These are phyloP conservation scores for Microchrysa polita DNA, from an alignment of 2,888 invertebrate genomes.

Conservation along the genomic window DNA sequence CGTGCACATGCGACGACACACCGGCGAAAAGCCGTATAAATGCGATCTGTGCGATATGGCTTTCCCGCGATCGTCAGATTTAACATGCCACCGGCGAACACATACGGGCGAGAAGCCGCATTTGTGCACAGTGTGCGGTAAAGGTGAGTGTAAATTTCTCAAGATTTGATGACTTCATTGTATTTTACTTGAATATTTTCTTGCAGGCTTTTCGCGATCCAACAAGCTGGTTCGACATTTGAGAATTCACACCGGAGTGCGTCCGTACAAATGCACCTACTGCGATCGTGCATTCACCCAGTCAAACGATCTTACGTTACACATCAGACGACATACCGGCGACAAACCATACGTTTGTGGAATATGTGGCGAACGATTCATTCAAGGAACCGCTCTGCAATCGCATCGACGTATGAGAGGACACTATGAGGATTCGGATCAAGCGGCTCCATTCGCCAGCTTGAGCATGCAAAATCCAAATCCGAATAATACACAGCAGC, in stretches of 20 bases:
- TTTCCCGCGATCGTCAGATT: slow-evolving; percentile 71
- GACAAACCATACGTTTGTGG: slow-evolving; percentile 74
- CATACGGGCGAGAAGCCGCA: slow-evolving; percentile 73
- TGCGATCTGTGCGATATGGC: slow-evolving; percentile 72
- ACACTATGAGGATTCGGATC: slow-evolving; percentile 63
- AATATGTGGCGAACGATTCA: slow-evolving; percentile 74
- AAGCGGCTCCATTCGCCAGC: slow-evolving; percentile 47
- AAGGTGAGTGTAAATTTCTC: slow-evolving; percentile 46
- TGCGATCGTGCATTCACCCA: slow-evolving; percentile 70
- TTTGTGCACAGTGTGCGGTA: slow-evolving; percentile 59
- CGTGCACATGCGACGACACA: slow-evolving; percentile 75
- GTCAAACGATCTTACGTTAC: slow-evolving; percentile 76
- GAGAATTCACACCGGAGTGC: slow-evolving; percentile 68
- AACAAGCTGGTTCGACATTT: slow-evolving; percentile 72
- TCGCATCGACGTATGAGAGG: slow-evolving; percentile 72
- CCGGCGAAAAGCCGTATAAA: slow-evolving; percentile 73
- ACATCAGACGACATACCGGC: slow-evolving; percentile 76
- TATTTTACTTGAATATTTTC: neutral
- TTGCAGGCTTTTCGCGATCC: slow-evolving; percentile 69
- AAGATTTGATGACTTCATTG: neutral
- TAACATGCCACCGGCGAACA: slow-evolving; percentile 70
- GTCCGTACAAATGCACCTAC: slow-evolving; percentile 70
- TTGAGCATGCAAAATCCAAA: slow-evolving; percentile 49
- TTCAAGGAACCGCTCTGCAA: slow-evolving; percentile 72
- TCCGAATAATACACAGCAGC: slow-evolving; percentile 44